Conservation (phyloP, 1,140 invertebrate genomes). For the Pseudoatta argentina region DNA sequence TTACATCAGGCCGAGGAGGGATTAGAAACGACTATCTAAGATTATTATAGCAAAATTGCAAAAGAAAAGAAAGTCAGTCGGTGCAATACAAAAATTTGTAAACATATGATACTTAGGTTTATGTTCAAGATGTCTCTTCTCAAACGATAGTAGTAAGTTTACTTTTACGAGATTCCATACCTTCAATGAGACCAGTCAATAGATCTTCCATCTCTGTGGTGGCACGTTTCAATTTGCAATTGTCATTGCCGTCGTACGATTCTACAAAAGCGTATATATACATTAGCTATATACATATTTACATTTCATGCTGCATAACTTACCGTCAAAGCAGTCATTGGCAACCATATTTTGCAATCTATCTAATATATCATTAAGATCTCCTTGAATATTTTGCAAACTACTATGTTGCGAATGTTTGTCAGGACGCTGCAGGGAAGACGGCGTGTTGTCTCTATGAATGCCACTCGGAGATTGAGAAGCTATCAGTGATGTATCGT, state of each 20-base stretch:
- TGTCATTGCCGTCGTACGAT: conserved; percentile 81
- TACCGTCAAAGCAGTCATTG: conserved; percentile 85
- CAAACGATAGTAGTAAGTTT: conserved; percentile 83
- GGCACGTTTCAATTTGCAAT: conserved; percentile 83
- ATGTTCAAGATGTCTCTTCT: conserved; percentile 23
- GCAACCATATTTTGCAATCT: conserved; percentile 87
- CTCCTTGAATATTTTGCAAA: conserved; percentile 86
- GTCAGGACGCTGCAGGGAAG: conserved; percentile 82
- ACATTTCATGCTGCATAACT: conserved; percentile 22
- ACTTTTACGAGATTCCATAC: conserved; percentile 84
- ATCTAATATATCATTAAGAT: conserved; percentile 86
- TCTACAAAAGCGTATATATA: conserved; percentile 69
- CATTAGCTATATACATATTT: conserved; percentile 30
- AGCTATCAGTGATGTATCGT: conserved; percentile 59
- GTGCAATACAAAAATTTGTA: conserved; percentile 54
- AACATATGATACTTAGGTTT: conserved; percentile 3
- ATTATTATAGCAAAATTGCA: conserved; percentile 12
- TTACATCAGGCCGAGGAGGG: not conserved
- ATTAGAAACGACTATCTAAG: conserved; percentile 12
- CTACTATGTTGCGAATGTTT: conserved; percentile 85
- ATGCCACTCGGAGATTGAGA: conserved; percentile 77
- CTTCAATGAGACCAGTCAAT: conserved; percentile 82
- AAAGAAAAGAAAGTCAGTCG: conserved; percentile 30
- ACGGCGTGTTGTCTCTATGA: conserved; percentile 82
- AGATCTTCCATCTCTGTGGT: conserved; percentile 84